Conservation (phyloP, 2,888 invertebrate species). For the Prostheceraeus crozeri region DNA sequence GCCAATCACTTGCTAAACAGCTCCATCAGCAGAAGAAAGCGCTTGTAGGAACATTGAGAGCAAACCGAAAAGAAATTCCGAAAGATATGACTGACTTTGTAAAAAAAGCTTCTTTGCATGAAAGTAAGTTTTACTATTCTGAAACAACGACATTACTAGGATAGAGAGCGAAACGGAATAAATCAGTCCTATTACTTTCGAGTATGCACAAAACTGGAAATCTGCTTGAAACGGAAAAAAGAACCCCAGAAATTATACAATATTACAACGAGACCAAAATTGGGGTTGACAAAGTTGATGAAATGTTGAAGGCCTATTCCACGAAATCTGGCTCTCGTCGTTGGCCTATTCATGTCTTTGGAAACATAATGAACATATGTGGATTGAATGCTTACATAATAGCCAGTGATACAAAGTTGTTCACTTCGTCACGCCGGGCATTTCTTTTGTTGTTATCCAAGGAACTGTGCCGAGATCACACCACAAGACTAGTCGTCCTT, state of each 20-base stretch:
- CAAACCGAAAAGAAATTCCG: slow-evolving; percentile 23
- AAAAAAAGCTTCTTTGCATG: slow-evolving; percentile 15
- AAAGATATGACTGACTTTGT: slow-evolving; percentile 19
- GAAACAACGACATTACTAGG: slow-evolving; percentile 15
- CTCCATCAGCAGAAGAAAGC: slow-evolving; percentile 25
- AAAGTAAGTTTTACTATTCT: slow-evolving; percentile 25
- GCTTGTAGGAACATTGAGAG: slow-evolving; percentile 19
- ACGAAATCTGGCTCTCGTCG: slow-evolving; percentile 24
- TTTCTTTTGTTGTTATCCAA: slow-evolving; percentile 17
- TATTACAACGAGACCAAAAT: slow-evolving; percentile 27
- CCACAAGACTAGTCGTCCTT: slow-evolving; percentile 18
- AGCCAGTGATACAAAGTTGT: slow-evolving; percentile 14
- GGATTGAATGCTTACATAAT: slow-evolving; percentile 24
- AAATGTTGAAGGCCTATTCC: slow-evolving; percentile 10
- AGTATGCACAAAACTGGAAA: slow-evolving; percentile 27
- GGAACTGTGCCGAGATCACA: slow-evolving; percentile 16
- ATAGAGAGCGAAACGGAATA: slow-evolving; percentile 24
- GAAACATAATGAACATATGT: slow-evolving; percentile 26
- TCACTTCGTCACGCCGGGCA: slow-evolving; percentile 3
- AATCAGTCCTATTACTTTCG: slow-evolving; percentile 24
- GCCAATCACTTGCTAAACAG: slow-evolving; percentile 16
- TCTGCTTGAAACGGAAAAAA: slow-evolving; percentile 19
- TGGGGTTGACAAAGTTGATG: slow-evolving; percentile 21
- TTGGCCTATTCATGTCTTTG: slow-evolving; percentile 17
- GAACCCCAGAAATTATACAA: slow-evolving; percentile 28